Base-by-base conservation (phyloP, 1,140 invertebrate genomes). In the Cheumatopsyche charites region DNA sequence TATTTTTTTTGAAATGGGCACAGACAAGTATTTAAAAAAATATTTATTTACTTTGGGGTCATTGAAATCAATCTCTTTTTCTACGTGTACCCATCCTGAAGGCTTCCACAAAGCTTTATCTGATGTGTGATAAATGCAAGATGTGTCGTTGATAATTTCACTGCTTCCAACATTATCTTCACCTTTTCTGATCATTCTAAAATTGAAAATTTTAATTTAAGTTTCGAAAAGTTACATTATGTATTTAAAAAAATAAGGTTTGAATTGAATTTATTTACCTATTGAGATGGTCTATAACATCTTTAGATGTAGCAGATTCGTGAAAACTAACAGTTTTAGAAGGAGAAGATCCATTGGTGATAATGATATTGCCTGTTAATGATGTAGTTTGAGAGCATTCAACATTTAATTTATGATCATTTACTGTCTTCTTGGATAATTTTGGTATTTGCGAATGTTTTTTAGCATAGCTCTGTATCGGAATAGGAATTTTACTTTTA, bases 71-170 rank as follows among this genome's bases (percentile, higher is more conserved):
- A 91, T 90, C 77, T 91, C 89, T 67, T 88, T 86, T 79, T 92
- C 90, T 17, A 92, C 88, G 80, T 91, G 90, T 71, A 92, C 87
- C 90, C 91, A 92, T 67, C 90, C 90, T 1, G 90, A 91, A 21
- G 88, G 87, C 76, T 88, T 89, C 79, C 89, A 90, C 74, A 90
- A 87, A 15, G 88, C 88, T 65, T 85, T 82, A 81, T 90, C 89
- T 55, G 87, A 81, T 71, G 81, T 83, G 5, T 43, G 49, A 36
- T 71, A 49, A 26, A 49, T 62, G 4, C 36, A 19, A 11, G 79
- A 62, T 43, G 72, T 75, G 7, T 75, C 67, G 23, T 78, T 79
- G 6, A 78, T 70, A 67, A 63, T 62, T n/a, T 77, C n/a, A 71
- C 69, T 62, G 52, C 62, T 26, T 78, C 79, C 21, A 25, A 25